phyloP scores from a whole-genome alignment of 1,140 invertebrate species.

The Magallana angulata region DNA sequence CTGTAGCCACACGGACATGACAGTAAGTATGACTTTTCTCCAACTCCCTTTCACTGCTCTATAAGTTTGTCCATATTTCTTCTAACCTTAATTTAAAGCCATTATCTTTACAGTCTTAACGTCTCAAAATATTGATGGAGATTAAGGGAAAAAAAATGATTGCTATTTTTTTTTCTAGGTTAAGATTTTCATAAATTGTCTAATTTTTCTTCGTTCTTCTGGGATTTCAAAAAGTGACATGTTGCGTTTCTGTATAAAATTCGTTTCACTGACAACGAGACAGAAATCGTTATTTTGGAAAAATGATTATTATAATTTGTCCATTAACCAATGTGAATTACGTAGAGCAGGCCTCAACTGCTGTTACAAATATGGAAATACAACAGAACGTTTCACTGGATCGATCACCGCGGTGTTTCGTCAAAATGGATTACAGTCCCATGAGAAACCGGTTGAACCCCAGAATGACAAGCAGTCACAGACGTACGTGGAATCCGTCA shows the following conservation, averaged over 20 bases:
- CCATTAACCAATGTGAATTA: constrained; percentile 38
- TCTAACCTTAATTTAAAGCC: neutral
- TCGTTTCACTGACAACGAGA: constrained; percentile 35
- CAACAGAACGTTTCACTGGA: constrained; percentile 29
- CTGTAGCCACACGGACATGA: neutral
- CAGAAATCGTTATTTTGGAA: constrained; percentile 36
- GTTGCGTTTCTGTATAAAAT: constrained; percentile 22
- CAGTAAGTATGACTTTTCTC: neutral
- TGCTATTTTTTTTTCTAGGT: neutral
- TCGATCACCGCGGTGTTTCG: constrained; percentile 33
- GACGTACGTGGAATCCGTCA: constrained; percentile 8
- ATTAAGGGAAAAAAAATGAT: neutral
- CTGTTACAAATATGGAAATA: constrained; percentile 38
- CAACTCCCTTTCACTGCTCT: too few relatives aligned
- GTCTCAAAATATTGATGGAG: neutral
- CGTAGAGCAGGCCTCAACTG: constrained; percentile 24
- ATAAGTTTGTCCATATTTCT: too few relatives aligned
- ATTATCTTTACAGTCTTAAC: neutral
- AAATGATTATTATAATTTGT: constrained; percentile 39
- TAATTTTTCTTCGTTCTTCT: constrained; percentile 27
- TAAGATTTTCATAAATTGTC: constrained; percentile 8
- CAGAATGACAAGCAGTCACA: constrained; percentile 11
- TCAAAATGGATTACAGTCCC: constrained; percentile 33
- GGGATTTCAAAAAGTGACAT: constrained; percentile 30
- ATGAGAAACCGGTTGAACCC: constrained; percentile 31